Evolutionary conservation across 2,888 invertebrate species (phyloP), one percentile per base, ranked within the genome.

Genomic region (Clepsis dumicolana): DNA sequence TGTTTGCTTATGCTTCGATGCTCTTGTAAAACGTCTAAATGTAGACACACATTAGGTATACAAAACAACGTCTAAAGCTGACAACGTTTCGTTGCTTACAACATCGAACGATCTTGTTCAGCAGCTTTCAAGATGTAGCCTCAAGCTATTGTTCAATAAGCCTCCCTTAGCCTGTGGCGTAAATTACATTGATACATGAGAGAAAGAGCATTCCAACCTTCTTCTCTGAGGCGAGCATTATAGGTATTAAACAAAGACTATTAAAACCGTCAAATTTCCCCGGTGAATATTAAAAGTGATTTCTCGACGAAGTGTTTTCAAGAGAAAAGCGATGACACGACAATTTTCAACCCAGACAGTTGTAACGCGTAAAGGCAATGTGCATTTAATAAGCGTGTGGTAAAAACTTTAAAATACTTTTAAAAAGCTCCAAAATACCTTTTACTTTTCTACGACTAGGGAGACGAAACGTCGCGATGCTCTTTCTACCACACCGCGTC

Each of bases 131-230:
- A 52, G 24, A 32, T 48, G 2, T 57, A 63, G 57, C 52, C 29
- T 48, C 63, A 59, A 64, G 63, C 68, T 52, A 52, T 59, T 57
- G 52, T 44, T 68, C 50, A 35, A n/a, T 64, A 64, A 52, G 63
- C 62, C 35, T 32, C 32, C 41, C 48, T 16, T 56, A 29, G 29
- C 57, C 57, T 29, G 54, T 35, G 61, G 32, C 59, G 10, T 38
- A 32, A 16, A 32, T 53, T 48, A 35, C 24, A 56, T 32, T 27
- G 24, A 59, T 52, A 57, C 62, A 57, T 57, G 62, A 52, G 24
- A 67, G 68, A 68, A 68, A 68, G 68, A 68, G 68, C 68, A 68
- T 68, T 68, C 29, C 32, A 56, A 50, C 18, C 29, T 57, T 41
- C 27, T 63, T 68, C 21, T 21, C 44, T 48, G 10, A n/a, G n/a